A percentile compares a stretch with the other conserved stretches of the same genome.
Evolutionary conservation across 2,888 invertebrate species (phyloP).

Genomic region (Nemoura dubitans): DNA sequence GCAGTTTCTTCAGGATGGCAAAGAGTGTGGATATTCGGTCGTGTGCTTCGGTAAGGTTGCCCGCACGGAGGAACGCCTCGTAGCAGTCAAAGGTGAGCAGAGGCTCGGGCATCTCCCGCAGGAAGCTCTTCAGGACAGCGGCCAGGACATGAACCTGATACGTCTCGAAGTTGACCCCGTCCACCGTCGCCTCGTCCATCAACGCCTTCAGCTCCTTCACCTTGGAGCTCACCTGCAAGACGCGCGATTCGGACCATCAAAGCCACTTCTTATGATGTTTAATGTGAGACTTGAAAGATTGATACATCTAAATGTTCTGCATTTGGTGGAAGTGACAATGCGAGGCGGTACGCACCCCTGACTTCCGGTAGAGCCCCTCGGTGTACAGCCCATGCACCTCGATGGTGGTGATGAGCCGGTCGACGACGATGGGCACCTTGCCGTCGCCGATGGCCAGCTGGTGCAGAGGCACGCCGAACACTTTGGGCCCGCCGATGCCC

Average conservation of each 20-base stretch:
- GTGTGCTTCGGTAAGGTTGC: constrained; percentile 81
- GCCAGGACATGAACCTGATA: constrained; percentile 91
- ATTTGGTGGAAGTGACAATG: too few relatives aligned
- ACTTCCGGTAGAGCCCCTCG: constrained; percentile 93
- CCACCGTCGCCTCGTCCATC: constrained; percentile 78
- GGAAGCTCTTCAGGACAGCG: constrained; percentile 87
- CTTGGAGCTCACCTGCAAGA: constrained; percentile 66
- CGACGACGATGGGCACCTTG: constrained; percentile 88
- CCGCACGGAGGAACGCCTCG: constrained; percentile 91
- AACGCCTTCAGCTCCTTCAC: constrained; percentile 78
- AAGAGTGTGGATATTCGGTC: constrained; percentile 87
- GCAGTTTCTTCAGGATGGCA: constrained; percentile 87
- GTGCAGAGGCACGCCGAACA: constrained; percentile 84
- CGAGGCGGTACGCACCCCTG: constrained; percentile 76
- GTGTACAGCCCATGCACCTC: constrained; percentile 92
- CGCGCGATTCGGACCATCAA: background rate
- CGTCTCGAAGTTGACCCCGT: constrained; percentile 76
- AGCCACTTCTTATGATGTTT: background rate
- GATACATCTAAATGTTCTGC: too few relatives aligned
- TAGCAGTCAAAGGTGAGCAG: constrained; percentile 92
- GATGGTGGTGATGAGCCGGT: constrained; percentile 86
- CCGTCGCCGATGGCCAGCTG: constrained; percentile 77
- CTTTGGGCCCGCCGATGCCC: constrained; percentile 61
- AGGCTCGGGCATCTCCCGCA: constrained; percentile 93
- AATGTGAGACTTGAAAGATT: too few relatives aligned